Percentiles rank a stretch among this genome's conserved stretches.
phyloP scores from a whole-genome alignment of 2,888 invertebrate species.

The Perizoma affinitatum region DNA sequence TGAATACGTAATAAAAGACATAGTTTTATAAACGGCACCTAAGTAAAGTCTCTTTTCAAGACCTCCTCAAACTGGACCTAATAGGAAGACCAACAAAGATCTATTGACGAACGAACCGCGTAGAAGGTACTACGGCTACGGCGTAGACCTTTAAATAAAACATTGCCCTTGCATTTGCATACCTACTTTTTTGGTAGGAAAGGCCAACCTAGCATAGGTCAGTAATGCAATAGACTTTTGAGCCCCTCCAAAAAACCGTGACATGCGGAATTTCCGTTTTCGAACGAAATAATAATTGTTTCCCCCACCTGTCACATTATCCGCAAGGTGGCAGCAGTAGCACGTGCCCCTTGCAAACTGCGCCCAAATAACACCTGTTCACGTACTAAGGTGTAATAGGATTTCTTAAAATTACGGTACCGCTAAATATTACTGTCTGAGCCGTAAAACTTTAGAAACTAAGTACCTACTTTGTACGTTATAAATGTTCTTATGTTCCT shows the following conservation, averaged over 20 bases:
- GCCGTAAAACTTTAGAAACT: too few relatives aligned
- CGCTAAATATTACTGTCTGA: not conserved
- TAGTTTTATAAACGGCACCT: too few relatives aligned
- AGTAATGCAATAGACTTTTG: conserved; percentile 11
- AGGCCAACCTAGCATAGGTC: not conserved
- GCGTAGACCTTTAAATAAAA: conserved; percentile 2
- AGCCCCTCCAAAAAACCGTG: conserved; percentile 31
- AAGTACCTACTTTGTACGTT: too few relatives aligned
- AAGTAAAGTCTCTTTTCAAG: too few relatives aligned
- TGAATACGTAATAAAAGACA: too few relatives aligned
- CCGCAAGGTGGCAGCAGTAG: conserved; percentile 53
- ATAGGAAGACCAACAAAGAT: not conserved
- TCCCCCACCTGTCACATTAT: conserved; percentile 63
- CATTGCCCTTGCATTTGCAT: not conserved
- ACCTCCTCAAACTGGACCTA: too few relatives aligned
- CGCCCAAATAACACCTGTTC: conserved; percentile 45
- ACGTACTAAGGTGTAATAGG: not conserved
- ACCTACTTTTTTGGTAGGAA: too few relatives aligned
- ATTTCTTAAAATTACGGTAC: not conserved
- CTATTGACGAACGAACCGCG: not conserved
- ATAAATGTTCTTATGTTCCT: too few relatives aligned
- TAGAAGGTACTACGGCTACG: conserved; percentile 16
- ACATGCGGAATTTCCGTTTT: conserved; percentile 70
- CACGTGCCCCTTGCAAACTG: conserved; percentile 47
- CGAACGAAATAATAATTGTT: conserved; percentile 35